Evolutionary conservation across 2,888 invertebrate genomes (phyloP), one percentile per base, ranked within the genome.

Genomic region (Drosophila subsilvestris): DNA sequence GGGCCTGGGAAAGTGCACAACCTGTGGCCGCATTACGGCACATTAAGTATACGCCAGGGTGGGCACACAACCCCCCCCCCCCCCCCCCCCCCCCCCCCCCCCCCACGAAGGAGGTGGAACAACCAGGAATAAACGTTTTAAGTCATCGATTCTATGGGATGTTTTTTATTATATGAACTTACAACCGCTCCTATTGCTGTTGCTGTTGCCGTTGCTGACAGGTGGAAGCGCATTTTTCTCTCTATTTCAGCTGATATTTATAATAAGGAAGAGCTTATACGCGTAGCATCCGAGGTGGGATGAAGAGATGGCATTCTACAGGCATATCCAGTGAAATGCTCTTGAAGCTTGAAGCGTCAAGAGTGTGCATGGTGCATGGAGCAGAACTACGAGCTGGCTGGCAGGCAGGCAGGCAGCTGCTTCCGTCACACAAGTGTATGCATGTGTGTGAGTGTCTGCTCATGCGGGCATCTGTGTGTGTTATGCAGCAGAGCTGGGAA

Each of bases 111-210:
- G 14, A 12, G 73, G 27, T 32, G 58, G 37, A 43, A 32, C 44
- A 47, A 43, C 80, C 74, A 56, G 27, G 27, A 63, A 68, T 74
- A 80, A 80, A 78, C 71, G 72, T 76, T 81, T 74, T 72, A 60
- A 63, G 44, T 65, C 59, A 58, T 73, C 55, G 66, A 73, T 55
- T 54, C 58, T 44, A 6, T n/a, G 7, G 14, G 7, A 37, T 14
- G 29, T 51, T 37, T 20, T 8, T 20, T 51, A 17, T 14, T 8
- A 2, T 29, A 20, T 29, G 29, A 7, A 4, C 6, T 3, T 22
- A 22, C 22, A 3, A 2, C 6, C 14, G 14, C 37, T n/a, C 14
- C 2, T n/a, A 7, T 37, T 7, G 37, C 37, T 14, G 7, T 37
- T 14, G 14, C 37, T 37, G 6, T 14, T 66, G 67, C 29, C 47